Evolutionary conservation across 2,888 invertebrate species (phyloP).

Genomic region (Leuctra nigra): DNA sequence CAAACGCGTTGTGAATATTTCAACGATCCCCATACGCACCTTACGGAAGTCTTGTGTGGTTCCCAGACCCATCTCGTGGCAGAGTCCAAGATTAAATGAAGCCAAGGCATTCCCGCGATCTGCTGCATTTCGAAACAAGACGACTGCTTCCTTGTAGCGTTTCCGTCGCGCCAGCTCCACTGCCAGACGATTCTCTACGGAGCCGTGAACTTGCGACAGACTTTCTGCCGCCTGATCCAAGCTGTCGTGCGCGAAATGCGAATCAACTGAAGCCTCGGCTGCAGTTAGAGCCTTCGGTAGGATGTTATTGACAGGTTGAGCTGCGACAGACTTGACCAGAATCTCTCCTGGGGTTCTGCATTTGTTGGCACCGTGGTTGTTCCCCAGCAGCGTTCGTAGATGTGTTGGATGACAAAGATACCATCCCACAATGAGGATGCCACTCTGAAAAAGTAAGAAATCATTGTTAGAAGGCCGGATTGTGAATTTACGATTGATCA

Average conservation of each 20-base stretch:
- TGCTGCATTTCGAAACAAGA: constrained; percentile 50
- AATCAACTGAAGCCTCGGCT: constrained; percentile 24
- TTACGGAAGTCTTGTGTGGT: constrained; percentile 50
- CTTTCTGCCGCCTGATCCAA: constrained; percentile 33
- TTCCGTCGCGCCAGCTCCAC: constrained; percentile 52
- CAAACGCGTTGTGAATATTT: not conserved
- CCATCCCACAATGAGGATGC: constrained; percentile 55
- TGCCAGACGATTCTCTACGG: constrained; percentile 53
- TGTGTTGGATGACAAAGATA: constrained; percentile 52
- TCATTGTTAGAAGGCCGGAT: not conserved
- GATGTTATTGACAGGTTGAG: constrained; percentile 26
- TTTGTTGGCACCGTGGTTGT: not conserved
- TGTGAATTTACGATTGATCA: constrained; percentile 41
- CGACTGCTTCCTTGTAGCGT: constrained; percentile 48
- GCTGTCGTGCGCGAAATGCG: constrained; percentile 25
- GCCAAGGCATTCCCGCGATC: constrained; percentile 54
- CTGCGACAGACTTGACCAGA: constrained; percentile 18
- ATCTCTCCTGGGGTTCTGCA: not conserved
- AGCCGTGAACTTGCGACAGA: constrained; percentile 40
- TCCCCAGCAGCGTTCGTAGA: constrained; percentile 31
- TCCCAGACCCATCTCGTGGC: constrained; percentile 61
- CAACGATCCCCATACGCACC: constrained; percentile 38
- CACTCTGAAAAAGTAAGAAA: constrained; percentile 44
- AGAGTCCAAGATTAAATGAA: constrained; percentile 60
- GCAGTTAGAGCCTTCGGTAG: constrained; percentile 29